These are phyloP conservation scores for Heliangelus exortis DNA, from an alignment of 2,797 vertebrate genomes.

Conservation along the genomic window DNA sequence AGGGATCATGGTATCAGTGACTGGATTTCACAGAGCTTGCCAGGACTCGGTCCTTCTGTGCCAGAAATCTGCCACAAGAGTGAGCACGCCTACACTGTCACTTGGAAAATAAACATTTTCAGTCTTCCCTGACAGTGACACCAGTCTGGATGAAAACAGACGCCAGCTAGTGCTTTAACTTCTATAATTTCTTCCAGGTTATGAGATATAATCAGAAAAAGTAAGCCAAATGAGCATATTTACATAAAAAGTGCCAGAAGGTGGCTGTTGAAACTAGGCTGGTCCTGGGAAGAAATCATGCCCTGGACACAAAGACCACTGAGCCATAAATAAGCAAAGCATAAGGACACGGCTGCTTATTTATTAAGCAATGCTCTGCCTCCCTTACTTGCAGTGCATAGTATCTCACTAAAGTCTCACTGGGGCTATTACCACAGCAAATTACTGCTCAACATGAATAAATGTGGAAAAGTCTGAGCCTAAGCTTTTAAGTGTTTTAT, in stretches of 20 bases:
- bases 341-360: background rate
- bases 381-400: background rate
- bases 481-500: slow-evolving; percentile 27
- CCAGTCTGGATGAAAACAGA: background rate
- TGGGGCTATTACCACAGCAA: slow-evolving; percentile 52
- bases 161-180: background rate
- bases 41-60: background rate
- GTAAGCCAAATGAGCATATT: background rate
- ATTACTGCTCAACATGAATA: slow-evolving; percentile 19
- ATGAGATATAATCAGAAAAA: background rate
- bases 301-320: background rate
- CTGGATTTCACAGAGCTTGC: background rate
- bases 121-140: background rate
- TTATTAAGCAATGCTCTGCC: slow-evolving; percentile 13
- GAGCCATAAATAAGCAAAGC: background rate
- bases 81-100: background rate
- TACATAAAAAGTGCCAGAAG: background rate
- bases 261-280: background rate
- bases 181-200: background rate
- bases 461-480: background rate
- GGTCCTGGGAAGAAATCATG: background rate
- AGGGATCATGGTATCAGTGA: background rate
- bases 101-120: background rate
- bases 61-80: background rate
- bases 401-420: background rate